Percentiles rank a stretch among this genome's conserved stretches.
Conservation (phyloP, 2,888 invertebrate genomes). For the Furcula furcula region DNA sequence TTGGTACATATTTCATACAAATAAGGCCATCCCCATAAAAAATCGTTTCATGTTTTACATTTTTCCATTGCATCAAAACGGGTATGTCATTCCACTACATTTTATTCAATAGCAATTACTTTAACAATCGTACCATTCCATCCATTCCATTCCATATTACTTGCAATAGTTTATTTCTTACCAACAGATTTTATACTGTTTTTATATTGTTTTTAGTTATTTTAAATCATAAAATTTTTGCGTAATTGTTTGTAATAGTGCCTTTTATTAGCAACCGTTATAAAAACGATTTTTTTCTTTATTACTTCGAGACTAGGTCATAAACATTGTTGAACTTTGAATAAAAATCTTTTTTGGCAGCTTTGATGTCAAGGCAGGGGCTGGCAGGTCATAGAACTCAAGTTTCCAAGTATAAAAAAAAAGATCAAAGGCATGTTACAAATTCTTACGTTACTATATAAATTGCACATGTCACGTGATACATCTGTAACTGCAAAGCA, state of each 20-base stretch:
- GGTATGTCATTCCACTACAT: conserved; percentile 59
- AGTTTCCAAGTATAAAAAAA: background rate
- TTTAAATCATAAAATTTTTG: conserved; percentile 22
- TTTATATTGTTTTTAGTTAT: conserved; percentile 30
- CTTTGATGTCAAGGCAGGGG: too few species aligned
- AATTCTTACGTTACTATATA: conserved; percentile 6
- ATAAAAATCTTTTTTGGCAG: too few species aligned
- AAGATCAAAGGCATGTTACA: conserved; percentile 8
- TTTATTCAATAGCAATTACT: conserved; percentile 37
- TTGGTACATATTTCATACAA: too few species aligned
- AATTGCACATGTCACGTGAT: conserved; percentile 20
- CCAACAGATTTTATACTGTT: conserved; percentile 30
- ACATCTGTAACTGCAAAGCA: conserved; percentile 43
- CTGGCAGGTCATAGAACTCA: background rate
- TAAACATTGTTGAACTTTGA: too few species aligned
- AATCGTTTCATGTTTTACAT: conserved; percentile 1
- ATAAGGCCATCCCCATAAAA: conserved; percentile 3
- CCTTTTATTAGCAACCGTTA: too few species aligned
- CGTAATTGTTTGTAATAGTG: conserved; percentile 8
- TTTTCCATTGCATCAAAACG: conserved; percentile 29
- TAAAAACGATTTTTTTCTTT: background rate
- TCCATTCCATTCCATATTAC: conserved; percentile 63
- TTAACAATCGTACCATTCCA: too few species aligned
- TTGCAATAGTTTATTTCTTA: conserved; percentile 66
- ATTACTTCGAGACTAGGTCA: too few species aligned